These are phyloP conservation scores for Cyprinella venusta DNA, from an alignment of 2,797 vertebrate species.

Conservation along the genomic window DNA sequence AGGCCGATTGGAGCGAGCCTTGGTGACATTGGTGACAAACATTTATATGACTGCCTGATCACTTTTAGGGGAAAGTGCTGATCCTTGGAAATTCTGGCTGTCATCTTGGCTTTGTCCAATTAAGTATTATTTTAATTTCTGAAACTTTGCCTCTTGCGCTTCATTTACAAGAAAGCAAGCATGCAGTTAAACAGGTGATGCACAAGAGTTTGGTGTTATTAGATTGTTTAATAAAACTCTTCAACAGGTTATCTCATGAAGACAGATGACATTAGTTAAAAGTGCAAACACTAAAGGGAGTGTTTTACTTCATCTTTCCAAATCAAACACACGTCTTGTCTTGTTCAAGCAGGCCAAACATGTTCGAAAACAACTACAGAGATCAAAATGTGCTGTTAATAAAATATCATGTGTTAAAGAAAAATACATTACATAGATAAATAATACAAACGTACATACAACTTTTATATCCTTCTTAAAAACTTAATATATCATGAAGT, in stretches of 20 bases:
- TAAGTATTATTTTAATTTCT: no score
- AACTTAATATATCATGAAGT: background rate
- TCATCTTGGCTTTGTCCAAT: no score
- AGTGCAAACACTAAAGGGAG: background rate
- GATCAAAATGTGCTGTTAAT: slow-evolving; percentile 24
- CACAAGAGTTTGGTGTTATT: background rate
- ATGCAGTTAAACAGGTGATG: background rate
- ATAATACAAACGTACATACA: slow-evolving; percentile 39
- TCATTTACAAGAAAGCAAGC: no score
- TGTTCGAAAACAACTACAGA: slow-evolving; percentile 11
- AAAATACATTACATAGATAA: slow-evolving; percentile 17
- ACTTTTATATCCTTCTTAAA: background rate
- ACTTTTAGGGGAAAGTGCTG: no score
- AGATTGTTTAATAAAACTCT: background rate
- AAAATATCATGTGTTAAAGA: slow-evolving; percentile 12
- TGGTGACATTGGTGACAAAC: no score
- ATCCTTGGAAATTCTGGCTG: no score
- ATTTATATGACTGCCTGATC: no score
- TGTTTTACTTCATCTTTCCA: background rate
- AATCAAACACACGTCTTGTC: slow-evolving; percentile 12
- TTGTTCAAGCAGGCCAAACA: background rate
- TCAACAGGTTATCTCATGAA: background rate
- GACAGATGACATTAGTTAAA: background rate
- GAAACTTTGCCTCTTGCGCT: no score
- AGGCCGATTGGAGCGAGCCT: no score